Evolutionary conservation across 2,888 invertebrate genomes (phyloP).

Genomic region (Meghimatium bilineatum): DNA sequence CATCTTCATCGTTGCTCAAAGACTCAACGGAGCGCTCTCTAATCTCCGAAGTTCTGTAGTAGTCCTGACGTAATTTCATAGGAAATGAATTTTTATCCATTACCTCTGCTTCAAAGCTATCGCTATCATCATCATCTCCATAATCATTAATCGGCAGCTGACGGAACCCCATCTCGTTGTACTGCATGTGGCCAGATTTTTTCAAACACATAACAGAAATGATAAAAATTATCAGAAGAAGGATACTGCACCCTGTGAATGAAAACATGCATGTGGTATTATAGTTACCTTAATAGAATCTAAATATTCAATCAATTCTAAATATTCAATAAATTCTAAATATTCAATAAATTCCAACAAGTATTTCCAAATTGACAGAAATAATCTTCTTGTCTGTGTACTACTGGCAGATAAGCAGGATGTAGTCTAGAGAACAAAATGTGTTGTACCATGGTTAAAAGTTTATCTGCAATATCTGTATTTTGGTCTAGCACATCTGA

Average conservation of each 20-base stretch:
- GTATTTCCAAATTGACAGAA: no score
- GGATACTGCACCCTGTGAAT: constrained; percentile 56
- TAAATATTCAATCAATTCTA: no score
- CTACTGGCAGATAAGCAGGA: no score
- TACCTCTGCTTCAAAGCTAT: constrained; percentile 48
- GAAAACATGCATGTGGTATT: no score
- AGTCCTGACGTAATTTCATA: constrained; percentile 52
- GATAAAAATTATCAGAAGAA: constrained; percentile 59
- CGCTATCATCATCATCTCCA: constrained; percentile 56
- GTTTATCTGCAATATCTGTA: no score
- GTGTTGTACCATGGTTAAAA: no score
- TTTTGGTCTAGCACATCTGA: no score
- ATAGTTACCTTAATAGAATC: no score
- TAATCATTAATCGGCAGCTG: constrained; percentile 59
- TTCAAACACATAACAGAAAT: constrained; percentile 59
- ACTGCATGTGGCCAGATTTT: constrained; percentile 53
- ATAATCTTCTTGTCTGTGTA: no score
- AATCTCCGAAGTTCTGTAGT: neutral
- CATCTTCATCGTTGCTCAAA: constrained; percentile 42
- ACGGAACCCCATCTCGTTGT: constrained; percentile 61
- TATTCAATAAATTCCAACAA: no score
- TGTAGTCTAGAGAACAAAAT: no score
- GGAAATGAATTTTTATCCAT: constrained; percentile 58
- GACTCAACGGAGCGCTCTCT: constrained; percentile 35
- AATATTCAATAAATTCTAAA: no score